A percentile compares a stretch with the other conserved stretches of the same genome.
Conservation (phyloP, 2,888 invertebrate species). For the Drosophila antonietae region DNA sequence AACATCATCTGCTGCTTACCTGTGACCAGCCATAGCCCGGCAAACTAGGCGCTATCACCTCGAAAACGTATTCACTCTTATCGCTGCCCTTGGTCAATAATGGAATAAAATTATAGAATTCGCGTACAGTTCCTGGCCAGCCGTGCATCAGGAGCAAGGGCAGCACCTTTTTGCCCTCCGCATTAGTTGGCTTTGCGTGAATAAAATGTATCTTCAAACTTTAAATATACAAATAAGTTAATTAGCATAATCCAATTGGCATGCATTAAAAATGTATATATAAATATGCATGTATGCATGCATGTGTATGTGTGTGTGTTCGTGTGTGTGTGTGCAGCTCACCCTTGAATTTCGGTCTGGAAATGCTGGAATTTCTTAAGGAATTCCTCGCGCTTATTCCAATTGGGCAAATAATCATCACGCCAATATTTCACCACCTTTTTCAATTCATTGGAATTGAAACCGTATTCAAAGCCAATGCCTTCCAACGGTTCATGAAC, state of each 20-base stretch:
- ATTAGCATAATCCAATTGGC: background rate
- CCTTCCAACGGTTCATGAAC: constrained; percentile 88
- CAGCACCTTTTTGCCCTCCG: constrained; percentile 85
- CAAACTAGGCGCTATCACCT: constrained; percentile 88
- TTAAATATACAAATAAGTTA: constrained; percentile 1
- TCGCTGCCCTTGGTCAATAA: constrained; percentile 86
- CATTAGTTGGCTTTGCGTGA: constrained; percentile 86
- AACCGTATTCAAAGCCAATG: constrained; percentile 91
- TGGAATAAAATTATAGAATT: constrained; percentile 92
- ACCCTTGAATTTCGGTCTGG: constrained; percentile 90
- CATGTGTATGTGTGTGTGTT: background rate
- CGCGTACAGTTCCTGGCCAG: constrained; percentile 93
- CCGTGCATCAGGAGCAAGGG: constrained; percentile 92
- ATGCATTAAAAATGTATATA: background rate
- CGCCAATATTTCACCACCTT: constrained; percentile 92
- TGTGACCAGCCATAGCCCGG: constrained; percentile 90
- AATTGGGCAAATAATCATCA: constrained; percentile 88
- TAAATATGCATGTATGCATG: background rate
- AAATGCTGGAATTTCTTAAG: constrained; percentile 92
- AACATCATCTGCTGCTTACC: constrained; percentile 75
- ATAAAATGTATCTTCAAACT: constrained; percentile 89
- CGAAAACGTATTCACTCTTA: constrained; percentile 88
- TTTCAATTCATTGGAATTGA: constrained; percentile 89
- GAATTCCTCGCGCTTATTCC: constrained; percentile 88
- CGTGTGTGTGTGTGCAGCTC: constrained; percentile 37